Percentiles rank a stretch among this genome's conserved stretches.
phyloP scores from a whole-genome alignment of 2,797 vertebrate genomes.

The Chloroceryle inda region DNA sequence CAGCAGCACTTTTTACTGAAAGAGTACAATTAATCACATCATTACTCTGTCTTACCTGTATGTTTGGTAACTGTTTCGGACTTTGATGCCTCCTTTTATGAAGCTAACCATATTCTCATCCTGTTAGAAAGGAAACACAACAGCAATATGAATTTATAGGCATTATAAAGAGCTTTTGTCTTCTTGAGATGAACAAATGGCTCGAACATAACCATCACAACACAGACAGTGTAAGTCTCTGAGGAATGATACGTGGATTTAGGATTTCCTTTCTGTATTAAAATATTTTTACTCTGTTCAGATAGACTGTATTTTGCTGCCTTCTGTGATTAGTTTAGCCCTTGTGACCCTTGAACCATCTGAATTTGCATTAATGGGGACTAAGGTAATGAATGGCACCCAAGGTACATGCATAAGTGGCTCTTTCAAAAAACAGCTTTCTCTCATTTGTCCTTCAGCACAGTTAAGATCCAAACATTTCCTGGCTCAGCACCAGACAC shows the following conservation, averaged over 20 bases:
- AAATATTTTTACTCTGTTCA: neutral
- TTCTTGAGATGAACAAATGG: neutral
- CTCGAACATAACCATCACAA: neutral
- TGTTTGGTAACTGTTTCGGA: conserved; percentile 97
- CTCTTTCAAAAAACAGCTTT: neutral
- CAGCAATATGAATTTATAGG: neutral
- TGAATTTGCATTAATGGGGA: neutral
- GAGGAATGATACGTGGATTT: neutral
- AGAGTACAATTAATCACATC: neutral
- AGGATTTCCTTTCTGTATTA: neutral
- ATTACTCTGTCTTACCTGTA: conserved; percentile 89
- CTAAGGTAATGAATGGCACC: neutral
- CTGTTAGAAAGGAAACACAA: conserved; percentile 78
- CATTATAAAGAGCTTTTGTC: neutral
- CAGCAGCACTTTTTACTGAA: neutral
- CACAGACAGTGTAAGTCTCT: neutral
- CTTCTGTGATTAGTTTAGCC: neutral
- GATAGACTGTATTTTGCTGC: neutral
- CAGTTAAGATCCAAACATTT: neutral
- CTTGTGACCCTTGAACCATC: neutral
- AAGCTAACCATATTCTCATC: conserved; percentile 99
- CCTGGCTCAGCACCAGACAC: neutral
- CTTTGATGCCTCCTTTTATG: conserved; percentile 98
- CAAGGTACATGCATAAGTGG: neutral
- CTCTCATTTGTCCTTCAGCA: neutral